Evolutionary conservation across 1,140 invertebrate species (phyloP).

Genomic region (Zaprionus tsacasi): DNA sequence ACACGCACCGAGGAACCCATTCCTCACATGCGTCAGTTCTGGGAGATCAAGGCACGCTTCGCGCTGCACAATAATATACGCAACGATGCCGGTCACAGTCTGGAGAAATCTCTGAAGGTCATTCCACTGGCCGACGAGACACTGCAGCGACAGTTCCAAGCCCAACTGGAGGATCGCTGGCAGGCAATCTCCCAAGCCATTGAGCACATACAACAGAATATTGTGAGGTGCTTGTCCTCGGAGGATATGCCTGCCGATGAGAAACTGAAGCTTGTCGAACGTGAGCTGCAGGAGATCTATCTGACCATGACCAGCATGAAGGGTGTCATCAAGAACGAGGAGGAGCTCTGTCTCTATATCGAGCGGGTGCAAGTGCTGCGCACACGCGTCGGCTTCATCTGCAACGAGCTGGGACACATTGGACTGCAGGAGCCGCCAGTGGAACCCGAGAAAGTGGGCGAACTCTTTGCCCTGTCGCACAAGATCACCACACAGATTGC

Average conservation of each 20-base stretch:
- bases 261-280: conserved; percentile 89
- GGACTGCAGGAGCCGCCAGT: conserved; percentile 88
- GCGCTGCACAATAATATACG: conserved; percentile 92
- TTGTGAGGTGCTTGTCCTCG: conserved; percentile 88
- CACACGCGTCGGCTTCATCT: conserved; percentile 89
- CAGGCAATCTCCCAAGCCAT: conserved; percentile 87
- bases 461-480: conserved; percentile 88
- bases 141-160: conserved; percentile 90
- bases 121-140: conserved; percentile 92
- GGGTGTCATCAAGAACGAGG: conserved; percentile 91
- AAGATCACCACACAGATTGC: conserved; percentile 88
- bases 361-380: conserved; percentile 91
- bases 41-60: conserved; percentile 94
- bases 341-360: conserved; percentile 91
- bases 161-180: conserved; percentile 91
- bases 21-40: conserved; percentile 91
- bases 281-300: conserved; percentile 89
- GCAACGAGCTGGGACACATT: conserved; percentile 90
- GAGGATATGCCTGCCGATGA: conserved; percentile 89
- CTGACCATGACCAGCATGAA: conserved; percentile 88
- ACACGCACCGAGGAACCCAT: conserved; percentile 86
- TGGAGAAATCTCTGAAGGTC: conserved; percentile 91
- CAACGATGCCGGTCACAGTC: conserved; percentile 89
- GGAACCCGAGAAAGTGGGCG: conserved; percentile 90
- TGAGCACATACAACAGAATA: conserved; percentile 87